Conservation (phyloP, 2,888 invertebrate genomes). For the Cheilosia grossa region DNA sequence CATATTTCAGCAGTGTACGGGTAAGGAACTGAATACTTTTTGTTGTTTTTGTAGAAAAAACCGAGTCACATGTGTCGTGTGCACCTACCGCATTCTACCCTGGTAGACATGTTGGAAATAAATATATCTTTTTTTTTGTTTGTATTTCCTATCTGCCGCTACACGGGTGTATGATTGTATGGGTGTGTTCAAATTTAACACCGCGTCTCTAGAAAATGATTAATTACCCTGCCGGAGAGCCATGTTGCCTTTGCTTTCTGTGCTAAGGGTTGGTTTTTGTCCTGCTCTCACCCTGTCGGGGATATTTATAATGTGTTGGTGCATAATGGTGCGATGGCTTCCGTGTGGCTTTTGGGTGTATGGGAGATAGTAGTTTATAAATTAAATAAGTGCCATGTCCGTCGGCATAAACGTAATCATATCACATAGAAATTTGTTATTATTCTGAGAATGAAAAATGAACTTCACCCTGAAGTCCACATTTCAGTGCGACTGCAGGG, state of each 20-base stretch:
- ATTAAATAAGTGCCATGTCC: conserved; percentile 73
- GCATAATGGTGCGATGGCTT: conserved; percentile 9
- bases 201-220: conserved; percentile 66
- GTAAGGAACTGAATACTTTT: conserved; percentile 8
- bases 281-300: conserved; percentile 22
- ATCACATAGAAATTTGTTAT: conserved; percentile 67
- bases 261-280: conserved; percentile 53
- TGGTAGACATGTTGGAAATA: conserved; percentile 65
- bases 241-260: conserved; percentile 76
- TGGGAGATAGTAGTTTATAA: conserved; percentile 64
- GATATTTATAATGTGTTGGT: conserved; percentile 8
- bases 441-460: conserved; percentile 76
- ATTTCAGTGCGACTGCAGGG: conserved; percentile 36
- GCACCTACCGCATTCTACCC: conserved; percentile 25
- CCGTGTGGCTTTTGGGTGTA: not conserved
- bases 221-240: conserved; percentile 74
- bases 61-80: conserved; percentile 36
- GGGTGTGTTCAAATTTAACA: conserved; percentile 60
- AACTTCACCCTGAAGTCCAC: conserved; percentile 75
- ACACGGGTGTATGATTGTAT: conserved; percentile 18
- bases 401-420: conserved; percentile 71
- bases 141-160: not conserved
- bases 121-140: conserved; percentile 11
- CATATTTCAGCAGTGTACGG: conserved; percentile 5
- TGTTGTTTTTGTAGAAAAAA: conserved; percentile 25